These are phyloP conservation scores for Cavia porcellus DNA, from an alignment of 2,113 vertebrate species.

Conservation along the genomic window DNA sequence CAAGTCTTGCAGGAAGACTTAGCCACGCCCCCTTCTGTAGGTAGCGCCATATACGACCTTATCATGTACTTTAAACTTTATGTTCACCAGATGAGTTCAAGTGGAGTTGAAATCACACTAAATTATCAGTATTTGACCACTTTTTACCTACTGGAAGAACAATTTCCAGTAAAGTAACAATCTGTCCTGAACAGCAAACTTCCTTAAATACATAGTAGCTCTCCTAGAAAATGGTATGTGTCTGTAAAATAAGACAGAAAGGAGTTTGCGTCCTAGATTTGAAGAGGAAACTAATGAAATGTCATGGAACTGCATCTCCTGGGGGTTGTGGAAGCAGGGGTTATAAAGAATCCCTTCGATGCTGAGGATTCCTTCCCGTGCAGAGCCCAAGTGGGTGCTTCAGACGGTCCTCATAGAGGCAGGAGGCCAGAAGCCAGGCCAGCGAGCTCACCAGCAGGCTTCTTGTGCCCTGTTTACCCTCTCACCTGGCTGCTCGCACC, in stretches of 20 bases:
- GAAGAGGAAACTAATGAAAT: not conserved
- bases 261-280: not conserved
- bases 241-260: not conserved
- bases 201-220: not conserved
- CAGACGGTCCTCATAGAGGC: fast-evolving
- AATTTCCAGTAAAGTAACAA: not conserved
- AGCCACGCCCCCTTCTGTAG: fast-evolving
- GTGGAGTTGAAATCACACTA: not conserved
- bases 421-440: not conserved
- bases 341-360: not conserved
- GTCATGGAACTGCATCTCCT: not conserved
- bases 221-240: not conserved
- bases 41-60: not conserved
- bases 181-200: not conserved
- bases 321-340: not conserved
- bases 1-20: not conserved
- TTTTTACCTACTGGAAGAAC: not conserved
- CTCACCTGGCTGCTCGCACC: not conserved
- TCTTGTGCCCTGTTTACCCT: not conserved
- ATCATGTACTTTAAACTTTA: not conserved
- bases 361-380: not conserved
- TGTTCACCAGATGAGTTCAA: not conserved
- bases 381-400: not conserved
- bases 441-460: not conserved
- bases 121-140: not conserved